Evolutionary conservation across 2,888 invertebrate genomes (phyloP).

Genomic region (Drosophila peninsularis): DNA sequence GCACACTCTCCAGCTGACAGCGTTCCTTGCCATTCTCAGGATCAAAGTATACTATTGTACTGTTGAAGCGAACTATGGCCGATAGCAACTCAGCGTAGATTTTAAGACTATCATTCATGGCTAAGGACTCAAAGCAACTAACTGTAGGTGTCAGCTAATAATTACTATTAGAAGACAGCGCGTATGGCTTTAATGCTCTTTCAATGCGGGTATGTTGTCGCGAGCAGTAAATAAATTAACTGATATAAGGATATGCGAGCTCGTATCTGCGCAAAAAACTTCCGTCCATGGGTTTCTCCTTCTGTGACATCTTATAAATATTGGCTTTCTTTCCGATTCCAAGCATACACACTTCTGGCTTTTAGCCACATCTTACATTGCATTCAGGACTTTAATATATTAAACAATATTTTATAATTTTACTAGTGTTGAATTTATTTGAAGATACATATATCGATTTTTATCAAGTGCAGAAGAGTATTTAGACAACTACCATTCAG

Average conservation of each 20-base stretch:
- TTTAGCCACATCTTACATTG: too few species aligned
- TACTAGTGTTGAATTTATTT: background rate
- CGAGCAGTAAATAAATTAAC: background rate
- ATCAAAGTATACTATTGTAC: constrained; percentile 48
- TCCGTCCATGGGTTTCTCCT: too few species aligned
- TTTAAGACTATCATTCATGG: constrained; percentile 33
- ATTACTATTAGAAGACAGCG: background rate
- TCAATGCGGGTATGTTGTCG: background rate
- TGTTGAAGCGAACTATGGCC: constrained; percentile 20
- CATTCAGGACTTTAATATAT: too few species aligned
- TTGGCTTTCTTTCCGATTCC: too few species aligned
- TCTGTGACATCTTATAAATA: too few species aligned
- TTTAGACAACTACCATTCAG: background rate
- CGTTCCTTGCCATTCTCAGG: constrained; percentile 31
- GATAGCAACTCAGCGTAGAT: constrained; percentile 33
- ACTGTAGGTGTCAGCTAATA: background rate
- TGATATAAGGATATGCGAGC: too few species aligned
- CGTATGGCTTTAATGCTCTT: background rate
- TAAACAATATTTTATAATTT: too few species aligned
- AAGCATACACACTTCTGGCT: too few species aligned
- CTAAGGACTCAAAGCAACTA: constrained; percentile 14
- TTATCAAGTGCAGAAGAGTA: constrained; percentile 9
- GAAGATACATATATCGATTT: background rate
- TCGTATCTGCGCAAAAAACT: too few species aligned
- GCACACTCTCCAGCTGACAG: constrained; percentile 37